Evolutionary conservation across 1,140 invertebrate species (phyloP).

Genomic region (Druon quercuslanigerum): DNA sequence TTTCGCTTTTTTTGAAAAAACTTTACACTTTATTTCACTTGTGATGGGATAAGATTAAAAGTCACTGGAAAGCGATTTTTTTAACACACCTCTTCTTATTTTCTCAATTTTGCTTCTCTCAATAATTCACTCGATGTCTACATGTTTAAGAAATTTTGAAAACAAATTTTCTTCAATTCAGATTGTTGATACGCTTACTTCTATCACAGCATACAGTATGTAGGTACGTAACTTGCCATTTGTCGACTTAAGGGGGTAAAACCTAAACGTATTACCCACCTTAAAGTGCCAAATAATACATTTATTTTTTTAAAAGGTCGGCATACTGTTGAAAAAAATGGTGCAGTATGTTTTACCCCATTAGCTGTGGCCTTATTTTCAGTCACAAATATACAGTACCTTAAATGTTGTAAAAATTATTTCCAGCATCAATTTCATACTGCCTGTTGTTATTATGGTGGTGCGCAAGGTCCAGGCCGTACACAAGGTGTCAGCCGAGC

Average conservation of each 20-base stretch:
- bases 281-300: not conserved
- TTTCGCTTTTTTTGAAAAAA: not conserved
- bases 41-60: not conserved
- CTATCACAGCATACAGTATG: slow-evolving; percentile 71
- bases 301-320: not conserved
- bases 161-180: slow-evolving; percentile 37
- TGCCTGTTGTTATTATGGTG: too few species aligned
- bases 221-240: slow-evolving; percentile 40
- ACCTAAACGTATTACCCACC: not conserved
- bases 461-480: too few species aligned
- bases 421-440: too few species aligned
- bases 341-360: too few species aligned
- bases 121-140: not conserved
- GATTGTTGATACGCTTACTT: slow-evolving; percentile 73
- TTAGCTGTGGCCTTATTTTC: too few species aligned
- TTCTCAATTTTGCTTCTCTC: not conserved
- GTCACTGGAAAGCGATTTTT: not conserved
- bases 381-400: too few species aligned
- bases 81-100: not conserved
- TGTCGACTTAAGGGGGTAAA: not conserved
- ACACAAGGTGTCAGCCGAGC: too few species aligned
- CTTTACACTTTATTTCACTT: not conserved
- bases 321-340: too few species aligned
- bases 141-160: slow-evolving; percentile 4
- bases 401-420: too few species aligned